Evolutionary conservation across 2,113 vertebrate species (phyloP).

Genomic region (Nannospalax galili): DNA sequence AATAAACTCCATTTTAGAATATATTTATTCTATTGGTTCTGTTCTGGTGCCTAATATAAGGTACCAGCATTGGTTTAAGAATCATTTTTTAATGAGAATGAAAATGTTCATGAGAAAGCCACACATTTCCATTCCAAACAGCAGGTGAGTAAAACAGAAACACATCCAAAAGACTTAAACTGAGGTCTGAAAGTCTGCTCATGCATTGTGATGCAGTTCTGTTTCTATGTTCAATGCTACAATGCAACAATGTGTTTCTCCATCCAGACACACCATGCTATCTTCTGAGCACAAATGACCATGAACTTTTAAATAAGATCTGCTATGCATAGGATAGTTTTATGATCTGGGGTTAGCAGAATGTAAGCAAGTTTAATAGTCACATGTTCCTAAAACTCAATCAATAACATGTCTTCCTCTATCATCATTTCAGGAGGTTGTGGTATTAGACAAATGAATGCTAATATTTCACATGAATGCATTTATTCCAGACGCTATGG

Average conservation of each 20-base stretch:
- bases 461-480: not conserved
- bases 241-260: not conserved
- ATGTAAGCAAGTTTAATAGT: not conserved
- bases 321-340: not conserved
- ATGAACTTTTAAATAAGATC: slow-evolving; percentile 14
- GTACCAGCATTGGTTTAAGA: too few relatives aligned
- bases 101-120: not conserved
- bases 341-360: not conserved
- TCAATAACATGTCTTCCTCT: not conserved
- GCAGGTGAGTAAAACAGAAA: not conserved
- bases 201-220: not conserved
- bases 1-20: too few relatives aligned
- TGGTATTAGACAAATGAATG: not conserved
- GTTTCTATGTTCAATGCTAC: not conserved
- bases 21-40: too few relatives aligned
- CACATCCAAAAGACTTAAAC: not conserved
- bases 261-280: not conserved
- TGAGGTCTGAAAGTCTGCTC: not conserved
- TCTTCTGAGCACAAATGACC: not conserved
- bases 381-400: not conserved
- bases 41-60: too few relatives aligned
- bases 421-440: not conserved
- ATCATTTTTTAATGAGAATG: not conserved
- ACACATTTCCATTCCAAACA: slow-evolving; percentile 5
- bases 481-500: not conserved